Percentiles rank a stretch among this genome's conserved stretches.
phyloP scores from a whole-genome alignment of 2,888 invertebrate species.

The Gastrophysa polygoni region DNA sequence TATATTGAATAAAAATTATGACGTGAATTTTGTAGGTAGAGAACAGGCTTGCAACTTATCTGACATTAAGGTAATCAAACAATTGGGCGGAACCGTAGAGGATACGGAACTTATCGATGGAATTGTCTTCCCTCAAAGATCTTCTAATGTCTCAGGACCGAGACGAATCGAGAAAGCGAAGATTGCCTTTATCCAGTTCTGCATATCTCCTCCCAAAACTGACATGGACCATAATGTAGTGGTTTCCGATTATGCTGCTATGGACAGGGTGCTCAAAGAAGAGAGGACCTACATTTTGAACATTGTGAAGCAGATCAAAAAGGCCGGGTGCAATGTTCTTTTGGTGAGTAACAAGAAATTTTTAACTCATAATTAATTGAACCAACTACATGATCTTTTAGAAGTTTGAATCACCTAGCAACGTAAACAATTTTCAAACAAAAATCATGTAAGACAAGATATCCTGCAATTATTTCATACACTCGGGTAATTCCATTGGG shows the following conservation, averaged over 20 bases:
- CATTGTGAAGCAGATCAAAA: slow-evolving; percentile 98
- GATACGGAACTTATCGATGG: slow-evolving; percentile 96
- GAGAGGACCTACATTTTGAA: slow-evolving; percentile 97
- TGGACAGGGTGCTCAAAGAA: slow-evolving; percentile 98
- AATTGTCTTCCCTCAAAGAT: slow-evolving; percentile 90
- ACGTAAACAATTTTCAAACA: too few species aligned
- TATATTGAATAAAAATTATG: too few species aligned
- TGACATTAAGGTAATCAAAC: slow-evolving; percentile 96
- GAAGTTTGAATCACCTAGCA: too few species aligned
- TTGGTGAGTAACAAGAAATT: slow-evolving; percentile 76
- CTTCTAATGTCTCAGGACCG: slow-evolving; percentile 90
- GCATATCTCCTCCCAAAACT: slow-evolving; percentile 99
- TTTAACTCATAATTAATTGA: too few species aligned
- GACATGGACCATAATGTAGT: slow-evolving; percentile 98
- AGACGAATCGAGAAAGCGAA: slow-evolving; percentile 96
- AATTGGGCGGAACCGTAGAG: slow-evolving; percentile 96
- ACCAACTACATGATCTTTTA: too few species aligned
- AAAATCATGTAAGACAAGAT: too few species aligned
- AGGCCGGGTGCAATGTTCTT: slow-evolving; percentile 96
- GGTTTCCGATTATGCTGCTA: slow-evolving; percentile 98
- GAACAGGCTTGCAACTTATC: slow-evolving; percentile 83
- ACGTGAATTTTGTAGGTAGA: slow-evolving; percentile 56
- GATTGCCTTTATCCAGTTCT: slow-evolving; percentile 98
- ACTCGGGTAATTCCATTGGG: too few species aligned
- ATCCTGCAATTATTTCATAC: too few species aligned